Conservation (phyloP, 1,140 invertebrate species). For the Manduca sexta region DNA sequence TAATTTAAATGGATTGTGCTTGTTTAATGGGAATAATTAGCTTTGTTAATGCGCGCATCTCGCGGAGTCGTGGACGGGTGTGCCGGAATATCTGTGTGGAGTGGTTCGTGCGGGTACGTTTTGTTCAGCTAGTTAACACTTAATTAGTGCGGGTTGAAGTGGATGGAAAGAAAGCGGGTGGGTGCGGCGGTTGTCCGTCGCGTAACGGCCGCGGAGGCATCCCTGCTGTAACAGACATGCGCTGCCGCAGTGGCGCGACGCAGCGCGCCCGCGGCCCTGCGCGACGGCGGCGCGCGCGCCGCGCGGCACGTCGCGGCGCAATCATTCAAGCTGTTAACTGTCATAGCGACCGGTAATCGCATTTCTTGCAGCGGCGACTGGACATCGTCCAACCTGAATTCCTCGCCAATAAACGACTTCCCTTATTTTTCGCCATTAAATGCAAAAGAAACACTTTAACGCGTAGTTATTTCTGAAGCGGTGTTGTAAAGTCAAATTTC, state of each 20-base stretch:
- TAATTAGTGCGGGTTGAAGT: conserved; percentile 31
- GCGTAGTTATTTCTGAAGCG: conserved; percentile 20
- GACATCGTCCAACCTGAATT: conserved; percentile 35
- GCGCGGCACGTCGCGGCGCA: conserved; percentile 26
- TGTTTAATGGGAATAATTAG: conserved; percentile 69
- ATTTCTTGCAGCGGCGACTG: conserved; percentile 13
- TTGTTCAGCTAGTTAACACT: conserved; percentile 41
- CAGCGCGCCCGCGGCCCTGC: no score
- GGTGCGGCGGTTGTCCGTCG: neutral
- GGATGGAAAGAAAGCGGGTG: neutral
- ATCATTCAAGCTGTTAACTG: conserved; percentile 27
- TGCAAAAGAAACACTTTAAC: conserved; percentile 21
- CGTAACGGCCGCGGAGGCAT: no score
- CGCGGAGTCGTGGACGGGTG: conserved; percentile 8
- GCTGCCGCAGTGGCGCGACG: no score
- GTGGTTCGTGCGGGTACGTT: conserved; percentile 35
- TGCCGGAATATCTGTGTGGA: conserved; percentile 32
- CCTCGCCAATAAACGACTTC: conserved; percentile 27
- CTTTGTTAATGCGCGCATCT: conserved; percentile 34
- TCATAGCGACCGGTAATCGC: conserved; percentile 25
- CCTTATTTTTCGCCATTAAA: conserved; percentile 39
- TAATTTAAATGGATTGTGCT: conserved; percentile 69
- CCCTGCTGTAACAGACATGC: no score
- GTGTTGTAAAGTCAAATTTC: conserved; percentile 22
- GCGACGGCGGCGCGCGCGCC: no score